Percentiles rank a stretch among this genome's conserved stretches.
Conservation (phyloP, 2,113 vertebrate genomes). For the Grantiella picta region DNA sequence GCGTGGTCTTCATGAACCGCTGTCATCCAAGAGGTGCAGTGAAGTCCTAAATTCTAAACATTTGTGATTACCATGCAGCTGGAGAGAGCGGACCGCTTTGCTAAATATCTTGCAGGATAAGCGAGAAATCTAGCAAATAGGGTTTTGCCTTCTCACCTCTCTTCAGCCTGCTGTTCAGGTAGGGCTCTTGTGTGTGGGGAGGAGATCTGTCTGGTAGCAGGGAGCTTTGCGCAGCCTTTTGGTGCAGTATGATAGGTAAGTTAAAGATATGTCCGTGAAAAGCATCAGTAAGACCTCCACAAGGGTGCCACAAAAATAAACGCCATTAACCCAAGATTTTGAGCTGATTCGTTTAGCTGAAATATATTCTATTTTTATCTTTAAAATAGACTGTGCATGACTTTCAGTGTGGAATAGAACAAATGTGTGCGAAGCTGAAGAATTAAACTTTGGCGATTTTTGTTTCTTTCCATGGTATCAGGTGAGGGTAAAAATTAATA, state of each 20-base stretch:
- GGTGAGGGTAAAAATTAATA: neutral
- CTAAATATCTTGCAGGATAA: neutral
- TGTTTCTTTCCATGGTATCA: neutral
- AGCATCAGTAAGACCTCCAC: neutral
- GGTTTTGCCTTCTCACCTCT: neutral
- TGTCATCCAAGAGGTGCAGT: neutral
- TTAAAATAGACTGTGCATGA: neutral
- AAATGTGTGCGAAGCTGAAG: neutral
- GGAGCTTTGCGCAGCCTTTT: neutral
- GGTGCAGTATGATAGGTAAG: neutral
- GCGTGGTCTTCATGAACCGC: neutral
- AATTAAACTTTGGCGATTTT: neutral
- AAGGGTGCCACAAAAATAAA: neutral
- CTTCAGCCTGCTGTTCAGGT: rapidly evolving
- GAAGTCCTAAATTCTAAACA: neutral
- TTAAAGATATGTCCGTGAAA: neutral
- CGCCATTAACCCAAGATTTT: neutral
- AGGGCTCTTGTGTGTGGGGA: rapidly evolving
- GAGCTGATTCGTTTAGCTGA: neutral
- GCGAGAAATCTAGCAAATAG: neutral
- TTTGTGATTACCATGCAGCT: neutral
- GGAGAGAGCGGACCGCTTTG: neutral
- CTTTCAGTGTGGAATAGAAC: neutral
- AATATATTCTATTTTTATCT: neutral
- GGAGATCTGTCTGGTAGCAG: neutral